Percentiles rank a stretch among this genome's conserved stretches.
Conservation (phyloP, 2,113 vertebrate genomes). For the Xerus inauris region DNA sequence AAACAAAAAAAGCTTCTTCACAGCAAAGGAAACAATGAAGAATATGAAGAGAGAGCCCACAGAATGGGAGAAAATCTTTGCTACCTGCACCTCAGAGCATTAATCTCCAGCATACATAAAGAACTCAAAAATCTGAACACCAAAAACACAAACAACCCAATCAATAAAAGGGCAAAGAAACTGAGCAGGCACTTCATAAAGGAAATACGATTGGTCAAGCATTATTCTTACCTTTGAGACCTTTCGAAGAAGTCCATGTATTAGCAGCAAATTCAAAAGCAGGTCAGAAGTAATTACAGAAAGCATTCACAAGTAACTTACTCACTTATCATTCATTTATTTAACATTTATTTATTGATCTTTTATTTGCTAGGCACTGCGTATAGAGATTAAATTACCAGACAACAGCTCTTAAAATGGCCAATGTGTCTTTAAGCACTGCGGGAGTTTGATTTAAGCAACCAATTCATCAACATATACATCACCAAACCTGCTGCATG, state of each 20-base stretch:
- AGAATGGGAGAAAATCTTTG: too few species aligned
- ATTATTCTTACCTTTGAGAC: neutral
- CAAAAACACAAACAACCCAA: too few species aligned
- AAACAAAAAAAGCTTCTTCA: too few species aligned
- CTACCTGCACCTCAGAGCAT: too few species aligned
- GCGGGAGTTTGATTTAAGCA: neutral
- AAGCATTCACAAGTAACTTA: neutral
- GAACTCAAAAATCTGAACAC: too few species aligned
- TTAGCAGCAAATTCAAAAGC: neutral
- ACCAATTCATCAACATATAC: neutral
- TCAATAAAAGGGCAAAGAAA: too few species aligned
- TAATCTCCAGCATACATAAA: too few species aligned
- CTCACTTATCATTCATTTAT: neutral
- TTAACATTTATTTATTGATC: neutral
- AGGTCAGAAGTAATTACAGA: neutral
- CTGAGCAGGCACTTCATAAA: too few species aligned
- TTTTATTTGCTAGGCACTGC: neutral
- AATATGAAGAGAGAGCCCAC: too few species aligned
- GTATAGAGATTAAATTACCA: neutral
- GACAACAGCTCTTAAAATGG: neutral
- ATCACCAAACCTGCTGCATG: neutral
- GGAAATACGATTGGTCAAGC: too few species aligned
- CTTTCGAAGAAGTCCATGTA: neutral
- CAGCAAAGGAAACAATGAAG: too few species aligned
- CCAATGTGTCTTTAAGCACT: neutral